These are phyloP conservation scores for Babylonia areolata DNA, from an alignment of 1,140 invertebrate species.

Conservation along the genomic window DNA sequence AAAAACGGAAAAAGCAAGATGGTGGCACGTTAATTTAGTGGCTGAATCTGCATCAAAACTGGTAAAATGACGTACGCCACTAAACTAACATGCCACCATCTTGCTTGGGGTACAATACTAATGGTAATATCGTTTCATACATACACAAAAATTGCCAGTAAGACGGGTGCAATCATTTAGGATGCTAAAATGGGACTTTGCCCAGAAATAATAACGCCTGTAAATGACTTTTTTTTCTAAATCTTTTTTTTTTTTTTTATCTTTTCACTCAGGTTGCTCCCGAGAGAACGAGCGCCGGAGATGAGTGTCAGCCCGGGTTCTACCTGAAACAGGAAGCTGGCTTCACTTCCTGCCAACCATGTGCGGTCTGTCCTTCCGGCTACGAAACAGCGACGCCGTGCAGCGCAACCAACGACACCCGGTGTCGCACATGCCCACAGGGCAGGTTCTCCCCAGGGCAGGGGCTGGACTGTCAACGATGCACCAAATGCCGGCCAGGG, in stretches of 20 bases:
- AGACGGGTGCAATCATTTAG: no score
- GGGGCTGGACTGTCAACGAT: background rate
- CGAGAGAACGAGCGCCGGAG: background rate
- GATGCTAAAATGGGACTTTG: no score
- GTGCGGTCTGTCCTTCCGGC: constrained; percentile 22
- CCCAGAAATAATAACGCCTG: no score
- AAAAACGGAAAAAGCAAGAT: no score
- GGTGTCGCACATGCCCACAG: constrained; percentile 10
- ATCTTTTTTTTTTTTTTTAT: background rate
- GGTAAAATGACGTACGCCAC: no score
- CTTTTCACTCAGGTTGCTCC: background rate
- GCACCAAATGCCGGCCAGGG: background rate
- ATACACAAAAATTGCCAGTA: no score
- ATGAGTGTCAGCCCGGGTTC: background rate
- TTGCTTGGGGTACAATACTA: no score
- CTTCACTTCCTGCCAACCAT: background rate
- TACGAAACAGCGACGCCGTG: background rate
- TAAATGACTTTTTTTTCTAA: no score
- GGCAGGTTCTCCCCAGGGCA: constrained; percentile 8
- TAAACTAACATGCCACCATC: no score
- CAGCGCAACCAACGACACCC: background rate
- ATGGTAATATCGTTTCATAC: no score
- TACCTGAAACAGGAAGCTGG: background rate
- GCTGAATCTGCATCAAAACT: no score
- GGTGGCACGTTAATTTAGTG: no score